Percentiles rank a stretch among this genome's conserved stretches.
Conservation (phyloP, 2,113 vertebrate genomes). For the Melanocharis versteri region DNA sequence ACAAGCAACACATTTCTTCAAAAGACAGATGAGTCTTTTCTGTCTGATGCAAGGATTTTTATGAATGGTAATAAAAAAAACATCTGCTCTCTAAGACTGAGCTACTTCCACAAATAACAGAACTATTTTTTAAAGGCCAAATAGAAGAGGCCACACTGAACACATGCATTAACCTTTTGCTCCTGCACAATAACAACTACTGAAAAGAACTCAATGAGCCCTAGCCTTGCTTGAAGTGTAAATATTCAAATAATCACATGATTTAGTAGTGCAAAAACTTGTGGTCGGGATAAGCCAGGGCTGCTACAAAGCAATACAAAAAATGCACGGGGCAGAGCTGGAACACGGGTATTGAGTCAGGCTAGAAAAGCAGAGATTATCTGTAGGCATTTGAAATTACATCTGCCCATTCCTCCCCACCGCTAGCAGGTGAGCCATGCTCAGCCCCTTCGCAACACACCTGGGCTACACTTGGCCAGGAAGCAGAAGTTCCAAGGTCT, state of each 20-base stretch:
- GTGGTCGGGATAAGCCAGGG: neutral
- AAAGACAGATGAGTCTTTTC: neutral
- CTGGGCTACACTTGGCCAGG: slow-evolving; percentile 64
- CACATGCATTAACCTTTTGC: neutral
- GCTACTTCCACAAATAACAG: neutral
- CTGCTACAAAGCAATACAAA: neutral
- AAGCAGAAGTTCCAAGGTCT: slow-evolving; percentile 64
- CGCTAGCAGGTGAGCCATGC: slow-evolving; percentile 50
- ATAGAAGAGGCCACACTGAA: neutral
- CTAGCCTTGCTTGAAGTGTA: neutral
- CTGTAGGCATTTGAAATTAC: slow-evolving; percentile 6
- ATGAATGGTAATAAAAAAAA: neutral
- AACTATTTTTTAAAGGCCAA: neutral
- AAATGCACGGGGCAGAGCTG: neutral
- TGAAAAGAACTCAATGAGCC: neutral
- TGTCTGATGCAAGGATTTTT: neutral
- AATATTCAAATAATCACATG: neutral
- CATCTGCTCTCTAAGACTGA: neutral
- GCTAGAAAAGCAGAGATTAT: slow-evolving; percentile 23
- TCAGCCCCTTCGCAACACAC: slow-evolving; percentile 61
- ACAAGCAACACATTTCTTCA: neutral
- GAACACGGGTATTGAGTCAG: neutral
- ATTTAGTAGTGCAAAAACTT: neutral
- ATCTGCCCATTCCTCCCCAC: slow-evolving; percentile 60
- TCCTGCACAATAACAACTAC: neutral